Conservation (phyloP, 2,797 vertebrate genomes). For the Poecilia velifera region DNA sequence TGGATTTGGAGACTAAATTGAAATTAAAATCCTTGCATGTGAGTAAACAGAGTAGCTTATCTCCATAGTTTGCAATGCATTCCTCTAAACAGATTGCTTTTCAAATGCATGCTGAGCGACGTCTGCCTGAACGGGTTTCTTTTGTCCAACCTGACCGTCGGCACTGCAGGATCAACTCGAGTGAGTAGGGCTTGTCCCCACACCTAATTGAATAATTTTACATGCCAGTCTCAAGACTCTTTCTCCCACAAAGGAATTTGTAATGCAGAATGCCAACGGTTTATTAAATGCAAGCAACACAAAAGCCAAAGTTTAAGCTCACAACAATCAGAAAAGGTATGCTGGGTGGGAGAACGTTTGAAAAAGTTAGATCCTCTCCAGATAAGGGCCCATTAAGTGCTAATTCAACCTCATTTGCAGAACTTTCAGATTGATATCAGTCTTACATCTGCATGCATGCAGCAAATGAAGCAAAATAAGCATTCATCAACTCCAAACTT, state of each 20-base stretch:
- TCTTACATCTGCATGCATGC: constrained; percentile 40
- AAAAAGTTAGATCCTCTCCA: constrained; percentile 59
- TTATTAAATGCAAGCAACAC: constrained; percentile 70
- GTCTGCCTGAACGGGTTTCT: background rate
- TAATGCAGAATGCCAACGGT: constrained; percentile 45
- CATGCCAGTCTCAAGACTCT: constrained; percentile 33
- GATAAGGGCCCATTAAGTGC: constrained; percentile 79
- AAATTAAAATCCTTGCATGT: constrained; percentile 8
- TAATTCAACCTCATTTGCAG: constrained; percentile 73
- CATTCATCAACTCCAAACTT: constrained; percentile 47
- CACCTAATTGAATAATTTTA: constrained; percentile 43
- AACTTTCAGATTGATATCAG: constrained; percentile 72
- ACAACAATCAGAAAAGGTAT: constrained; percentile 50
- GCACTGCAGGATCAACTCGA: background rate
- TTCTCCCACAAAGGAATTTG: constrained; percentile 52
- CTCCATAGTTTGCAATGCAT: background rate
- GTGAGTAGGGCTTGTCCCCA: constrained; percentile 4
- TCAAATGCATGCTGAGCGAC: constrained; percentile 12
- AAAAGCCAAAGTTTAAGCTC: constrained; percentile 55
- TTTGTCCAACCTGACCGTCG: constrained; percentile 19
- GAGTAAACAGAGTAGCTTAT: constrained; percentile 7
- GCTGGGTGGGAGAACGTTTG: constrained; percentile 31
- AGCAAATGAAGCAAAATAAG: constrained; percentile 29
- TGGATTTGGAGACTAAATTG: constrained; percentile 17
- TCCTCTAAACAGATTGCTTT: background rate